Base-by-base conservation (phyloP, 2,888 invertebrate genomes). In the Athalia rosae region DNA sequence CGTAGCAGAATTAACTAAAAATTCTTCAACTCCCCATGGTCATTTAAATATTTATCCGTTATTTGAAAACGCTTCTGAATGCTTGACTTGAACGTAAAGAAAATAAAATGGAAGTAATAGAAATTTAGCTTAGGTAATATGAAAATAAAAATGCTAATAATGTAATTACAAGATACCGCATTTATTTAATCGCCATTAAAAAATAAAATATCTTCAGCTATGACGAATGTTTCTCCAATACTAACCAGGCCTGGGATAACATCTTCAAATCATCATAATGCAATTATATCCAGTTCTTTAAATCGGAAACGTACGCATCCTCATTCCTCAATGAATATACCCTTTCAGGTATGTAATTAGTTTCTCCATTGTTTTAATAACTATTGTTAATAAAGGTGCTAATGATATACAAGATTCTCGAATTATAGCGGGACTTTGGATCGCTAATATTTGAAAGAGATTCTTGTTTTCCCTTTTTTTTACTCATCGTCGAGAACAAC, bases 281-380 rank as follows among this genome's bases (percentile, higher is more conserved):
- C 89, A 79, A 90, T 87, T 85, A 82, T 87, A 79, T 79, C 87
- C 79, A 81, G 85, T 81, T 81, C 89, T 85, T 89, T 87, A 28
- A 88, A 84, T 88, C 90, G 92, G 48, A 92, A 93, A 84, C 90
- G 91, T 76, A 92, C 92, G 45, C 91, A 92, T 87, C 91, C 92
- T 77, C 92, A 92, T 83, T 91, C 92, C 74, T 88, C 92, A 76
- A 92, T 92, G 84, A 92, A 91, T 85, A 92, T 92, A 82, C 91
- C 92, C 79, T 92, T 92, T 90, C 92, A 92, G 82, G 93, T 93
- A 89, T 87, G 88, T 87, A 77, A 71, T 8, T 71, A 13, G 58
- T 58, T 4, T 71, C 56, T 67, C 62, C 64, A 73, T 78, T 69
- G 66, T 69, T 15, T 64, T 53, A 50, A 53, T 56, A 47, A 74